Conservation (phyloP, 1,140 invertebrate genomes). For the Atta texana region DNA sequence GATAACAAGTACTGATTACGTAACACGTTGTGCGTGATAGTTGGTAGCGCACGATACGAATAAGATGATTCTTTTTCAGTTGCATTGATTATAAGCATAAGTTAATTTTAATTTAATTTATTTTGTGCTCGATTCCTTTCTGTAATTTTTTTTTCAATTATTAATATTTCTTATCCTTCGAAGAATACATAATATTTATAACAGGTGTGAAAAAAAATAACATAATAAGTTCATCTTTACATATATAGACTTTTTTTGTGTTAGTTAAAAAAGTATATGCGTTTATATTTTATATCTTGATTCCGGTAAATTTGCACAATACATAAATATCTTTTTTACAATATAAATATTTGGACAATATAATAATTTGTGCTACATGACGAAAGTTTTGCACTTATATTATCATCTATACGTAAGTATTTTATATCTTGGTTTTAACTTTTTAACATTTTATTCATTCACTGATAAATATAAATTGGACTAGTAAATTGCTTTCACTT, state of each 20-base stretch:
- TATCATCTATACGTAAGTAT: background rate
- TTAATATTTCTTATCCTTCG: background rate
- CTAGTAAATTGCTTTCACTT: background rate
- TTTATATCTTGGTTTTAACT: background rate
- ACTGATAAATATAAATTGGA: background rate
- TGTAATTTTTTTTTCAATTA: background rate
- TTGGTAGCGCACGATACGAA: background rate
- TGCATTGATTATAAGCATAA: background rate
- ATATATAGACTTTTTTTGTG: background rate
- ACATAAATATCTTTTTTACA: background rate
- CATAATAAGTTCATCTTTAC: background rate
- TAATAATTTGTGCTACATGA: background rate
- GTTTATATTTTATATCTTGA: background rate
- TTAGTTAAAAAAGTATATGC: background rate
- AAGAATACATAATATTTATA: background rate
- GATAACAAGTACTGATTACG: constrained; percentile 14
- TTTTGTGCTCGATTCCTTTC: background rate
- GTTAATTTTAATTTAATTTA: background rate
- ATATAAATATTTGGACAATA: too few species aligned
- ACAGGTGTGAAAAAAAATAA: background rate
- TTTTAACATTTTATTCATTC: background rate
- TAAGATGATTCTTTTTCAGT: constrained; percentile 24
- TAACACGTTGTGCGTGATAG: constrained; percentile 6
- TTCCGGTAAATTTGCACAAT: background rate
- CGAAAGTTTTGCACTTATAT: background rate